These are phyloP conservation scores for Medauroidea extradentata DNA, from an alignment of 1,140 invertebrate genomes.

Conservation along the genomic window DNA sequence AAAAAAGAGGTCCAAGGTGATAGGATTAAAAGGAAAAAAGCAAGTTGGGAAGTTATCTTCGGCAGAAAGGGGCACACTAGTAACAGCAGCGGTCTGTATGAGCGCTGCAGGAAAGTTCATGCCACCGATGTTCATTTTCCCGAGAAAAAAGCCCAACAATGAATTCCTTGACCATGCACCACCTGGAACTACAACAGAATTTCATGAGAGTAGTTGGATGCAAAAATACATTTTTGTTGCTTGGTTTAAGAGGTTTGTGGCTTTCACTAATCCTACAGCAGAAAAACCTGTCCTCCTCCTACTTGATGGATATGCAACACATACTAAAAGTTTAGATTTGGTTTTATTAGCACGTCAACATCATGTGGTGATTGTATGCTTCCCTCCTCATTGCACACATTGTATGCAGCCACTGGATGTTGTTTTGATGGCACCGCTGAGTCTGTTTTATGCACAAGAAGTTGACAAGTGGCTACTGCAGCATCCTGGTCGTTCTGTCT, in stretches of 20 bases:
- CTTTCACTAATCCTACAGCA: constrained; percentile 13
- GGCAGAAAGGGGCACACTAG: constrained; percentile 34
- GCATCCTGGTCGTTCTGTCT: too few relatives aligned
- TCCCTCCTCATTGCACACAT: constrained; percentile 38
- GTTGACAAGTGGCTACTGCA: too few relatives aligned
- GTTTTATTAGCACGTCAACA: constrained; percentile 35
- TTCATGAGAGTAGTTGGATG: constrained; percentile 37
- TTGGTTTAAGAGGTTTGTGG: constrained; percentile 38
- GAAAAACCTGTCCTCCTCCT: constrained; percentile 35
- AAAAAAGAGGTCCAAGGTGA: constrained; percentile 28
- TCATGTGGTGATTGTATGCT: constrained; percentile 34
- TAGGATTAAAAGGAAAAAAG: constrained; percentile 31
- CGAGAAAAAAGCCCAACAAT: constrained; percentile 25
- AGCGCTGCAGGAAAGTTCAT: constrained; percentile 32
- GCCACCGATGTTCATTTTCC: constrained; percentile 36
- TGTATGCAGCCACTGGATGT: constrained; percentile 40
- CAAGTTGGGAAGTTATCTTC: constrained; percentile 28
- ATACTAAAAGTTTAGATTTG: constrained; percentile 39
- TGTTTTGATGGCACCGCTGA: too few relatives aligned
- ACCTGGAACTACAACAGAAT: constrained; percentile 24
- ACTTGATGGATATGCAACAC: constrained; percentile 38
- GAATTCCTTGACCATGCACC: constrained; percentile 21
- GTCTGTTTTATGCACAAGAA: too few relatives aligned
- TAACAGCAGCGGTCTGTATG: constrained; percentile 36
- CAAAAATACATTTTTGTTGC: constrained; percentile 32